A percentile compares a stretch with the other conserved stretches of the same genome.
Evolutionary conservation across 2,888 invertebrate species (phyloP).

Genomic region (Tachina fera): DNA sequence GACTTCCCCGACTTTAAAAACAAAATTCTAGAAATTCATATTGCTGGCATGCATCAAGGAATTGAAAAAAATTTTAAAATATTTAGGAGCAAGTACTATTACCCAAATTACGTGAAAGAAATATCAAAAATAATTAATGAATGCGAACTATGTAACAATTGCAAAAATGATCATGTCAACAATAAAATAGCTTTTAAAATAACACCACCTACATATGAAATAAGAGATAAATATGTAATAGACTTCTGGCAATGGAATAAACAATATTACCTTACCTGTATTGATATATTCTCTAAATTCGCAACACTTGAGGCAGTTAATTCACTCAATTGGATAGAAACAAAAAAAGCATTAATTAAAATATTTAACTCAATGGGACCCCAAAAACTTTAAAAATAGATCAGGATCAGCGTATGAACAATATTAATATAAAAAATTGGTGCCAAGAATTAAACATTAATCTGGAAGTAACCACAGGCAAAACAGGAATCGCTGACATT

Average conservation of each 20-base stretch:
- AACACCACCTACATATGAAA: conserved; percentile 51
- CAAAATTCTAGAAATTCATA: no score
- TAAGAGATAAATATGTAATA: conserved; percentile 42
- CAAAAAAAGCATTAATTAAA: conserved; percentile 52
- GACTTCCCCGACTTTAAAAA: not conserved
- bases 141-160: conserved; percentile 46
- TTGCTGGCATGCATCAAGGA: not conserved
- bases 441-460: no score
- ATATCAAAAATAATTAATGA: conserved; percentile 58
- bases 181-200: conserved; percentile 64
- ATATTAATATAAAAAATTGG: no score
- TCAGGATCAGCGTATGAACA: no score
- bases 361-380: conserved; percentile 63
- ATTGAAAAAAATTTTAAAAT: conserved; percentile 52
- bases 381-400: no score
- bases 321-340: conserved; percentile 45
- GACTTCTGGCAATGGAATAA: conserved; percentile 68
- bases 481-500: conserved; percentile 59
- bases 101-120: conserved; percentile 58
- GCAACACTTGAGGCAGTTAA: not conserved
- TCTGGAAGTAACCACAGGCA: conserved; percentile 61
- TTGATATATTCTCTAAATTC: not conserved
- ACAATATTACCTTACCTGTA: conserved; percentile 29
- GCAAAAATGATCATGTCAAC: conserved; percentile 63
- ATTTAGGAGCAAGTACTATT: conserved; percentile 51